Percentiles rank a stretch among this genome's conserved stretches.
phyloP scores from a whole-genome alignment of 2,797 vertebrate genomes.

The Sebastes oblongus region DNA sequence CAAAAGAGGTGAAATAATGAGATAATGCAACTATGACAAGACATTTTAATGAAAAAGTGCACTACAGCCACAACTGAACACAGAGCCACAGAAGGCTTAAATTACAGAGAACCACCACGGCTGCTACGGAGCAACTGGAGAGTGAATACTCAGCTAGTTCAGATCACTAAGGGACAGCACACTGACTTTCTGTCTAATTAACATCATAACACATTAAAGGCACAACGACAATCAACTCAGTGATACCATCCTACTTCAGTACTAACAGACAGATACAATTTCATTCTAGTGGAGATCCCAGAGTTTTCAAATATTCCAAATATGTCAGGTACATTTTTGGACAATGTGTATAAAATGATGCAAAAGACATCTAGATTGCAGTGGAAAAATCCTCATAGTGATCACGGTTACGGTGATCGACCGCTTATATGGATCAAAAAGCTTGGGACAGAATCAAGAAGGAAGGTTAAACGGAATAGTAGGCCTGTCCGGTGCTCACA shows the following conservation, averaged over 20 bases:
- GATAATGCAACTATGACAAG: constrained; percentile 6
- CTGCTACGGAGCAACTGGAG: background rate
- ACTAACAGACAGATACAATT: background rate
- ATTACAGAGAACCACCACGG: constrained; percentile 13
- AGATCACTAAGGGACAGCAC: constrained; percentile 6
- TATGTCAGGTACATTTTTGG: background rate
- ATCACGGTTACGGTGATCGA: too few species aligned
- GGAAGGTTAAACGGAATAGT: too few species aligned
- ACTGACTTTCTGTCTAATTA: background rate
- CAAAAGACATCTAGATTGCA: background rate
- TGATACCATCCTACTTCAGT: background rate
- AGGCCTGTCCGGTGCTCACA: too few species aligned
- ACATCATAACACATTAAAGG: background rate
- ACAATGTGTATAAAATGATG: background rate
- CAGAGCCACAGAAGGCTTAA: background rate
- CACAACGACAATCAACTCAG: background rate
- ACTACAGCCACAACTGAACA: constrained; percentile 22
- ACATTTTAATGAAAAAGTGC: constrained; percentile 17
- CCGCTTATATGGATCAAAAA: too few species aligned
- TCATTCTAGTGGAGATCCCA: background rate
- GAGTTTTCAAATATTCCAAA: background rate
- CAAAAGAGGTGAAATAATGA: constrained; percentile 16
- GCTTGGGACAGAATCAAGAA: too few species aligned
- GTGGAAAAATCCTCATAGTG: too few species aligned
- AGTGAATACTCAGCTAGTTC: background rate